Percentiles rank a stretch among this genome's conserved stretches.
Evolutionary conservation across 1,140 invertebrate species (phyloP).

Genomic region (Aphelenchoides fujianensis): DNA sequence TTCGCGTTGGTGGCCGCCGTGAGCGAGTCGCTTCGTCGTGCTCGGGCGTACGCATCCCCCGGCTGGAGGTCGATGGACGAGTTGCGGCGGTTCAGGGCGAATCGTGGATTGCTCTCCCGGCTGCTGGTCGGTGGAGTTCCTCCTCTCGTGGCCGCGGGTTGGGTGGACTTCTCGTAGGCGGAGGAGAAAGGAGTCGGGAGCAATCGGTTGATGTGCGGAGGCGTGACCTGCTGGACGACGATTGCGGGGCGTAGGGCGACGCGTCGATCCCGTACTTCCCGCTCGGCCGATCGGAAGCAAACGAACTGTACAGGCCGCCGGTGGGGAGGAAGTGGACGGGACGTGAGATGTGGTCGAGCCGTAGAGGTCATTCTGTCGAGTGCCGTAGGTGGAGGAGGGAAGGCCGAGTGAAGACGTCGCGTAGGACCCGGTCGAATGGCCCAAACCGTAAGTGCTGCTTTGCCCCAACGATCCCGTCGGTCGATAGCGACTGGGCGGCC

Average conservation of each 20-base stretch:
- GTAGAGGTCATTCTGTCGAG: not conserved
- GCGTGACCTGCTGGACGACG: not conserved
- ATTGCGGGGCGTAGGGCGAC: no score
- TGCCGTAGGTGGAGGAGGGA: not conserved
- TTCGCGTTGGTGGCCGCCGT: not conserved
- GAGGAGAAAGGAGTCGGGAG: not conserved
- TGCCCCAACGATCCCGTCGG: not conserved
- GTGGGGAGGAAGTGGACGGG: no score
- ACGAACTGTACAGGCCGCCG: not conserved
- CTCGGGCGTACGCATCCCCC: not conserved
- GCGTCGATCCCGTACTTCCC: no score
- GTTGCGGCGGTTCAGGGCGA: not conserved
- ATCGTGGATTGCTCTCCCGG: not conserved
- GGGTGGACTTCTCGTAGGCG: no score
- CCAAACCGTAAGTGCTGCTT: not conserved
- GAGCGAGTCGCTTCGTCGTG: slow-evolving; percentile 3
- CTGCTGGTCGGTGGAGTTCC: no score
- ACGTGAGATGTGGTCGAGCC: not conserved
- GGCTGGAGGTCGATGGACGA: not conserved
- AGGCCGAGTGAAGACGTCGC: not conserved
- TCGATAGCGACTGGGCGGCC: not conserved
- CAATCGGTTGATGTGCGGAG: not conserved
- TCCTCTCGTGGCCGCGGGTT: no score
- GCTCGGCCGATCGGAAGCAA: no score
- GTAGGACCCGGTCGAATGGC: not conserved